Percentiles rank a stretch among this genome's conserved stretches.
Conservation (phyloP, 1,140 invertebrate species). For the Akabosia matsudoensis region DNA sequence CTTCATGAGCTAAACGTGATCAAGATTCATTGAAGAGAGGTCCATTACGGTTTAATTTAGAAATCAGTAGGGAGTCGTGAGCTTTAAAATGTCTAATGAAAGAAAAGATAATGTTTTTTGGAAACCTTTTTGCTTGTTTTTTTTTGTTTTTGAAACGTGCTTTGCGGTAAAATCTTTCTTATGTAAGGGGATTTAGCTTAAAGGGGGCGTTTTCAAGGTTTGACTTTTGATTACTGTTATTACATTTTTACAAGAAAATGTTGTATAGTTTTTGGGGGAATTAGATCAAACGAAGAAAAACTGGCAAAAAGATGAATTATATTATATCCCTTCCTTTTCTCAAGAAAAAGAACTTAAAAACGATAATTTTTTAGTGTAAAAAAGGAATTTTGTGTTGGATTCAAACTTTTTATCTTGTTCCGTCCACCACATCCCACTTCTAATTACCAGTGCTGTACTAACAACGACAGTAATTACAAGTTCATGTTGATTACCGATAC, state of each 20-base stretch:
- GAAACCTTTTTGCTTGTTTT: neutral
- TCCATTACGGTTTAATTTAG: conserved; percentile 22
- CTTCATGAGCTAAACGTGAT: conserved; percentile 13
- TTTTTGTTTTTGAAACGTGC: neutral
- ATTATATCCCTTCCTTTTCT: too few species aligned
- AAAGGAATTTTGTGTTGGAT: too few species aligned
- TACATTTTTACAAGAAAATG: neutral
- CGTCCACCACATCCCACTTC: too few species aligned
- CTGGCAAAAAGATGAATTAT: too few species aligned
- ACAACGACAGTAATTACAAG: conserved; percentile 17
- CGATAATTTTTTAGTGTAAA: too few species aligned
- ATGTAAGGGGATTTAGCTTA: neutral
- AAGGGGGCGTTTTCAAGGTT: conserved; percentile 23
- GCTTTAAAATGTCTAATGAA: conserved; percentile 13
- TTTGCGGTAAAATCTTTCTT: conserved; percentile 26
- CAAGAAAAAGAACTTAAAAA: too few species aligned
- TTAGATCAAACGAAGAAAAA: too few species aligned
- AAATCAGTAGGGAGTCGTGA: conserved; percentile 16
- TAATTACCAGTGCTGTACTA: neutral
- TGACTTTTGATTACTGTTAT: conserved; percentile 18
- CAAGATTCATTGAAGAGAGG: neutral
- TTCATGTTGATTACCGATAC: conserved; percentile 18
- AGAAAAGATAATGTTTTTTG: neutral
- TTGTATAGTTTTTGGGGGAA: neutral
- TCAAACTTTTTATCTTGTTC: too few species aligned